Evolutionary conservation across 1,140 invertebrate species (phyloP), one percentile per base, ranked within the genome.

Genomic region (Drosophila nasuta): DNA sequence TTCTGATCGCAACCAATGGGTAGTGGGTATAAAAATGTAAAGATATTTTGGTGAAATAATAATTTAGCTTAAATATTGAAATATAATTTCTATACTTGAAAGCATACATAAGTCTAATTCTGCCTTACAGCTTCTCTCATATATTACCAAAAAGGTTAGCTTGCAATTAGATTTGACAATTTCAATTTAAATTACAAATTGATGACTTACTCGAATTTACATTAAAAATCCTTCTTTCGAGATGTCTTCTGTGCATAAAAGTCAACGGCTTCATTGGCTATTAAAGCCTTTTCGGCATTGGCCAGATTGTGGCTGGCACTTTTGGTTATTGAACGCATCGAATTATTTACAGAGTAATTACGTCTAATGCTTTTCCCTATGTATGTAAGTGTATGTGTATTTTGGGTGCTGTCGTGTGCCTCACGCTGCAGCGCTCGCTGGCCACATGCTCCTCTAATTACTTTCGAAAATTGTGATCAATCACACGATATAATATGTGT

Each of bases 391-490:
- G 20, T 25, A 25, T 25, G 20, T 25, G 20, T 25, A 25, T 25
- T 25, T 25, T 46, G 25, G 11, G n/a, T 41, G 33, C 63, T 60
- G 57, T 35, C 52, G 10, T 43, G 41, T n/a, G 41, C 41, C 20
- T 56, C 13, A 8, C 35, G 35, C 35, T 38, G 7, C 20, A 25
- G 0, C 20, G 20, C 20, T 25, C 51, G 28, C 48, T 46, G 41
- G 54, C 58, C 74, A 77, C 64, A 69, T 68, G 67, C 64, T 71
- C 74, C 74, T 76, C 79, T 82, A 82, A 82, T 82, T 81, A 82
- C 81, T 82, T 82, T 82, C 67, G 75, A 81, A 82, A 82, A 81
- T 81, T 82, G 81, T 82, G 78, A 82, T 82, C 81, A 82, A 82
- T 82, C 81, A 82, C 75, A 81, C 67, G 58, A 80, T 73, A 79